Evolutionary conservation across 2,797 vertebrate species (phyloP), one percentile per base, ranked within the genome.

Genomic region (Cheracebus regulus): DNA sequence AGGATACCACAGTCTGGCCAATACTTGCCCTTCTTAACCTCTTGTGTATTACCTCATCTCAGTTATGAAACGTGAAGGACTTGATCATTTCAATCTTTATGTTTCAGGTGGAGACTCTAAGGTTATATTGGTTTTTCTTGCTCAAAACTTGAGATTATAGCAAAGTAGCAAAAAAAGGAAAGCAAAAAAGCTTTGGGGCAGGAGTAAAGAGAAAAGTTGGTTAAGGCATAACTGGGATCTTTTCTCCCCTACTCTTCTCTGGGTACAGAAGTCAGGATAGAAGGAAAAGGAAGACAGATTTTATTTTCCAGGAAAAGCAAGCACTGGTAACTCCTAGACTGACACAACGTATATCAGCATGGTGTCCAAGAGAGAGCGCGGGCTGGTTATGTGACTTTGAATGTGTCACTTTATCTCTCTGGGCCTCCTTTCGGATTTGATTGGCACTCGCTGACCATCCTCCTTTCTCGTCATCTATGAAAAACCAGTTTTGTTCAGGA

Each of bases 201-300:
- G 30, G 48, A 22, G 14, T 50, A 44, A 36, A 33, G 9, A 24
- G 55, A 24, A 19, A 79, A 84, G 24, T 9, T 39, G 5, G 12
- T 36, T 6, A 9, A 46, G 30, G 4, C 3, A 0, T 48, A 14
- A 4, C 3, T 10, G 41, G 7, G 61, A 5, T 1, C n/a, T 50
- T 44, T 17, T n/a, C 22, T 46, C 10, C 24, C 11, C n/a, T 0
- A 20, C 13, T 67, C 44, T 28, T 33, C 30, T 52, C 83, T 22
- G 7, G 36, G 7, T 26, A 7, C 8, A 76, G 57, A 20, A 57
- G 30, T 92, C 44, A 55, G 24, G 57, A 20, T 58, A 61, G 30
- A 55, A 50, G 33, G 36, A 44, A 36, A 92, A 55, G 36, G 80
- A 81, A 83, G 44, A 41, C 5, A 28, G 12, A 46, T 6, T 44